phyloP scores from a whole-genome alignment of 2,888 invertebrate species.

The Epinotia demarniana region DNA sequence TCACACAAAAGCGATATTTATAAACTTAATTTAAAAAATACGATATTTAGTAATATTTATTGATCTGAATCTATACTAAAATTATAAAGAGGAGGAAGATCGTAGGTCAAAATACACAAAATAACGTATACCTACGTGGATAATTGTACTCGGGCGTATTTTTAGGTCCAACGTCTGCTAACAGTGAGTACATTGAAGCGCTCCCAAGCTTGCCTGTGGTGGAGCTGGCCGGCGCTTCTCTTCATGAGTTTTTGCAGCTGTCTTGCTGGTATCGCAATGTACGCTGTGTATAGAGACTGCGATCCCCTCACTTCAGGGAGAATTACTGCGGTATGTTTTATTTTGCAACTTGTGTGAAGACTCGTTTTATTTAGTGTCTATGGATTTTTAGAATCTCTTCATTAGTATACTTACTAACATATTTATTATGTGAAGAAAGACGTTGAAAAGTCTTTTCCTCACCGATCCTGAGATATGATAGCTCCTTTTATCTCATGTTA shows the following conservation, averaged over 20 bases:
- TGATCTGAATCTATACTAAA: too few species aligned
- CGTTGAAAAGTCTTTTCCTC: not conserved
- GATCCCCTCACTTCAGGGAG: slow-evolving; percentile 88
- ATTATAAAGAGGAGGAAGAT: too few species aligned
- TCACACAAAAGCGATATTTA: too few species aligned
- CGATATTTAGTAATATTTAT: too few species aligned
- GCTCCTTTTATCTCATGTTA: not conserved
- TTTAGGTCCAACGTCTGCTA: slow-evolving; percentile 87
- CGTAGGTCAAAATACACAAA: too few species aligned
- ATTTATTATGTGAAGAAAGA: too few species aligned
- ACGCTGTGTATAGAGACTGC: slow-evolving; percentile 92
- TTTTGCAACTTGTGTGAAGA: not conserved
- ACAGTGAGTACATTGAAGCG: slow-evolving; percentile 88
- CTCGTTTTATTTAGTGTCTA: not conserved
- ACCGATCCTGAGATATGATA: not conserved
- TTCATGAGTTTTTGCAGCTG: slow-evolving; percentile 90
- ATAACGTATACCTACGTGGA: too few species aligned
- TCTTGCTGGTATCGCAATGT: slow-evolving; percentile 92
- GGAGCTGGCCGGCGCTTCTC: slow-evolving; percentile 92
- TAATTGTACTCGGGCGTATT: not conserved
- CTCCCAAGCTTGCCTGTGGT: slow-evolving; percentile 90
- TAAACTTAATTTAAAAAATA: too few species aligned
- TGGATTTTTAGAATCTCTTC: not conserved
- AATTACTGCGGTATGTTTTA: slow-evolving; percentile 82
- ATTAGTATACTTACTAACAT: not conserved